Evolutionary conservation across 2,888 invertebrate genomes (phyloP), one percentile per base, ranked within the genome.

Genomic region (Andricus curvator): DNA sequence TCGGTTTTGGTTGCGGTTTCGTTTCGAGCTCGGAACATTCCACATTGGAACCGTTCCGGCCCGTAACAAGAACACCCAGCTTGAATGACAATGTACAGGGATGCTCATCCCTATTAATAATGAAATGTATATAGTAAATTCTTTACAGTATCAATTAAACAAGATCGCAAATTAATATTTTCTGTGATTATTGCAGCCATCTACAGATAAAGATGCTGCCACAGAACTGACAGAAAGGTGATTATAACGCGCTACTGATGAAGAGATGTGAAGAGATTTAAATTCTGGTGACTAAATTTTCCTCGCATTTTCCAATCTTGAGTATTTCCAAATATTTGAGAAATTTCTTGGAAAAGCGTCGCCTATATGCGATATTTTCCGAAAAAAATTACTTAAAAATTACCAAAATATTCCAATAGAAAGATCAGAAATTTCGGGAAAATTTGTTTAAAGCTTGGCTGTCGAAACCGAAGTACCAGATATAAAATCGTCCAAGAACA

Each of bases 191-290:
- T 90, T 90, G 77, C 85, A 92, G 92, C 90, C 90, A 74, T 93
- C 93, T 37, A 88, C 90, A 74, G 93, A 93, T 78, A 93, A 92
- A 85, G 92, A 92, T 80, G 88, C 88, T 62, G 84, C 84, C 67
- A 84, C 88, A 76, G 87, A 80, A 76, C 85, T 87, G 80, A 85
- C 88, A 65, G 91, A 90, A 83, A 91, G 90, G 91, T 92, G 85
- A 88, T 74, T 74, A 74, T 74, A 37, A 74, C 33, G 74, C 33
- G 51, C 78, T 79, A 37, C 62, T 84, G 41, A 48, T 56, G 37
- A 74, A 74, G 56, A 74, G 56, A 56, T 74, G 22, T 51, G 56
- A 13, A 74, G 56, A 65, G 20, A 29, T 25, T 48, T 62, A 25
- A 17, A 29, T 67, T 78, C 70, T 78, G 44, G 33, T 60, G 33